These are phyloP conservation scores for Arctopsyche grandis DNA, from an alignment of 1,140 invertebrate genomes.

Conservation along the genomic window DNA sequence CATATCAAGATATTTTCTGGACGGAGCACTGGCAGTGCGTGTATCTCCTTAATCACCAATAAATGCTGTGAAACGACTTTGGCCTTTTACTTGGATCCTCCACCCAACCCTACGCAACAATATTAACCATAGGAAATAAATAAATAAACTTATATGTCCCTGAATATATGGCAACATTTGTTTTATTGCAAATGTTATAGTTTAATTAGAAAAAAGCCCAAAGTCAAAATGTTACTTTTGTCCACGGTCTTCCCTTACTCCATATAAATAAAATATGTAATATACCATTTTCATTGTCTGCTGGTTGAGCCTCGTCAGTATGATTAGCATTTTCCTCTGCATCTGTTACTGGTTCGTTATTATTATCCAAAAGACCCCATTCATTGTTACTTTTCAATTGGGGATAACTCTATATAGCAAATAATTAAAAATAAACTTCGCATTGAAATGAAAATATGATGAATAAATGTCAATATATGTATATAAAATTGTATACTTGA, in stretches of 20 bases:
- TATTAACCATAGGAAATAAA: too few relatives aligned
- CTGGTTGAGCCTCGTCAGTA: not conserved
- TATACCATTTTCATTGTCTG: not conserved
- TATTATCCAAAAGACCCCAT: conserved; percentile 3
- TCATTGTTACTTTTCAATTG: conserved; percentile 31
- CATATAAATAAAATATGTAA: not conserved
- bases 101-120: too few relatives aligned
- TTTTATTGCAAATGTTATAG: not conserved
- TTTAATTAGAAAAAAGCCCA: too few relatives aligned
- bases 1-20: too few relatives aligned
- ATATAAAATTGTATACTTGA: conserved; percentile 20
- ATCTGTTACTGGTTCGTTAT: not conserved
- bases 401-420: conserved; percentile 1
- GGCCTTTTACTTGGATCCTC: too few relatives aligned
- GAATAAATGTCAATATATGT: not conserved
- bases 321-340: conserved; percentile 8
- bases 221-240: too few relatives aligned
- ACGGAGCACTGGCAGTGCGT: too few relatives aligned
- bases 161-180: not conserved
- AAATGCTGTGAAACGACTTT: too few relatives aligned
- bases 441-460: not conserved
- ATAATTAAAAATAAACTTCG: not conserved
- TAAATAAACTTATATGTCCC: too few relatives aligned
- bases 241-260: not conserved
- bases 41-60: too few relatives aligned